Conservation (phyloP, 2,888 invertebrate genomes). For the Drosophila neutralis region DNA sequence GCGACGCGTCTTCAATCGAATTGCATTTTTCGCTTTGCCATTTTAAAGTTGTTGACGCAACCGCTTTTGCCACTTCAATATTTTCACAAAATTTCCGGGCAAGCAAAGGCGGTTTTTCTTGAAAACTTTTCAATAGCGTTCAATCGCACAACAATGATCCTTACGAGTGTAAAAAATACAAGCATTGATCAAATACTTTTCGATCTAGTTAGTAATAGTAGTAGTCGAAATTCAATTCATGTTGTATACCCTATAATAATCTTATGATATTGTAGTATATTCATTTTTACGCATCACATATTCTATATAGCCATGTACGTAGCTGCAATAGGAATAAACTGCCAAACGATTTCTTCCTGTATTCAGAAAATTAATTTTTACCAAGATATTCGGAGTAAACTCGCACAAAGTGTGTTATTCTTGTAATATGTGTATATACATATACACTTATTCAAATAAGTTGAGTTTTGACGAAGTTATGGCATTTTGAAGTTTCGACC, state of each 20-base stretch:
- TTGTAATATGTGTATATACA: background rate
- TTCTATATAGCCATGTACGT: background rate
- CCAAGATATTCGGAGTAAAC: too few relatives aligned
- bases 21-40: constrained; percentile 30
- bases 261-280: background rate
- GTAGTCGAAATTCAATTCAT: background rate
- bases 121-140: background rate
- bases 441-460: too few relatives aligned
- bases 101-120: background rate
- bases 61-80: constrained; percentile 26
- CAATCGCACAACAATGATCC: background rate
- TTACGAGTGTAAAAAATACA: background rate
- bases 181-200: background rate
- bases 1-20: constrained; percentile 28
- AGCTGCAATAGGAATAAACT: too few relatives aligned
- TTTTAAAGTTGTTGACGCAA: constrained; percentile 28
- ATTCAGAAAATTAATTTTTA: too few relatives aligned
- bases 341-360: background rate
- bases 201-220: background rate
- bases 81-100: background rate
- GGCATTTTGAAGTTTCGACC: too few relatives aligned
- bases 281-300: background rate
- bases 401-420: too few relatives aligned
- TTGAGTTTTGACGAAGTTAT: too few relatives aligned
- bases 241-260: background rate